Evolutionary conservation across 1,140 invertebrate genomes (phyloP).

Genomic region (Anagrus nilaparvatae): DNA sequence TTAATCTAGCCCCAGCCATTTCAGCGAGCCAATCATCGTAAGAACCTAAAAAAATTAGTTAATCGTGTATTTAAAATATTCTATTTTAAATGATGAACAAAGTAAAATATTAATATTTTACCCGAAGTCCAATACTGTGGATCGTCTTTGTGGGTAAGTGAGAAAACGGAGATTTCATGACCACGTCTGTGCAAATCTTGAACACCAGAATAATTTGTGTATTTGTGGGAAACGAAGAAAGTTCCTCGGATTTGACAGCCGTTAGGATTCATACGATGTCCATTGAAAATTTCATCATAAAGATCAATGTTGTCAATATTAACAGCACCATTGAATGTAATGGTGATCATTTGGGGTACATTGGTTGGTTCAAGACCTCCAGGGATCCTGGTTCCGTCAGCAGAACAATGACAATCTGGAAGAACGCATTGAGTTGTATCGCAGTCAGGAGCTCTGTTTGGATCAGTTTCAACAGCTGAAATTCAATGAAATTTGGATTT

Average conservation of each 20-base stretch:
- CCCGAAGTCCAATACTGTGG: conserved; percentile 79
- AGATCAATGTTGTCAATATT: conserved; percentile 89
- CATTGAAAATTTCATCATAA: conserved; percentile 84
- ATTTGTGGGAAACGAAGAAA: conserved; percentile 94
- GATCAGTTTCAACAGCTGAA: conserved; percentile 76
- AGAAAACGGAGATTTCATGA: conserved; percentile 90
- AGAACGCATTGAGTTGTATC: conserved; percentile 78
- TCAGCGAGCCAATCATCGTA: conserved; percentile 92
- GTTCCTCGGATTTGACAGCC: conserved; percentile 88
- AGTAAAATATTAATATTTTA: too few species aligned
- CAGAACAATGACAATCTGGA: conserved; percentile 89
- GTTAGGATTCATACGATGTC: conserved; percentile 78
- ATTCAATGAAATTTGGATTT: conserved; percentile 2
- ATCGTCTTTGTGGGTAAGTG: conserved; percentile 85
- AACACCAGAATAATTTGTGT: conserved; percentile 89
- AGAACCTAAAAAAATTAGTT: conserved; percentile 45
- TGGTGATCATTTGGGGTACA: conserved; percentile 89
- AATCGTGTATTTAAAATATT: too few species aligned
- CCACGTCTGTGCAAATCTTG: conserved; percentile 85
- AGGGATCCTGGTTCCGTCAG: conserved; percentile 83
- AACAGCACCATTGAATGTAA: conserved; percentile 90
- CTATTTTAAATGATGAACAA: too few species aligned
- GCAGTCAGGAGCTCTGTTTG: conserved; percentile 81
- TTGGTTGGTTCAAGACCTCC: conserved; percentile 69
- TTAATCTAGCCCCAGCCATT: conserved; percentile 86